Percentiles rank a stretch among this genome's conserved stretches.
Evolutionary conservation across 30 jellyfish, hydroid and myxozoan species (phyloP).

Genomic region (Euphysa ruthae): DNA sequence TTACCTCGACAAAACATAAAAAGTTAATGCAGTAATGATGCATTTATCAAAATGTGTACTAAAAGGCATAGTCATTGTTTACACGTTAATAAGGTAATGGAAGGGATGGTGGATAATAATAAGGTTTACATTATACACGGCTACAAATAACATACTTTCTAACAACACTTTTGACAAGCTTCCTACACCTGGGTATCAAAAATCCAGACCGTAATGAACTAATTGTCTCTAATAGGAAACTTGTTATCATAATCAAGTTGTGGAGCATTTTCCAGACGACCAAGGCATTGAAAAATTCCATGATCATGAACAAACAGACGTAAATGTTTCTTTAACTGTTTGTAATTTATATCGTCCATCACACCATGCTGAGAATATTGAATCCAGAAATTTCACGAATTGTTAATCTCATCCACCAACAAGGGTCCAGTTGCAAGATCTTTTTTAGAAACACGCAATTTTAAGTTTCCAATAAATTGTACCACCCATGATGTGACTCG

Average conservation of each 20-base stretch:
- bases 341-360: too few relatives aligned
- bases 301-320: neutral
- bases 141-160: conserved; percentile 5
- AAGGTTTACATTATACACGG: conserved; percentile 10
- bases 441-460: too few relatives aligned
- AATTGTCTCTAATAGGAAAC: conserved; percentile 3
- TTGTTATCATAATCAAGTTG: conserved; percentile 5
- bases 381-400: too few relatives aligned
- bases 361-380: too few relatives aligned
- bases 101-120: conserved; percentile 22
- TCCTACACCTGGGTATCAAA: neutral
- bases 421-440: too few relatives aligned
- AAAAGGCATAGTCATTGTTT: conserved; percentile 15
- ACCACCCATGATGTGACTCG: neutral
- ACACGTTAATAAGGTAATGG: conserved; percentile 37
- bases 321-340: neutral
- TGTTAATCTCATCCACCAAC: too few relatives aligned
- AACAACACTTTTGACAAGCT: neutral
- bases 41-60: too few relatives aligned
- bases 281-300: conserved; percentile 1
- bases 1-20: too few relatives aligned
- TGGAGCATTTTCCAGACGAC: conserved; percentile 5
- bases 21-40: too few relatives aligned
- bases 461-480: too few relatives aligned
- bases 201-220: neutral